Evolutionary conservation across 2,797 vertebrate genomes (phyloP), one percentile per base, ranked within the genome.

Genomic region (Hippoglossus hippoglossus): DNA sequence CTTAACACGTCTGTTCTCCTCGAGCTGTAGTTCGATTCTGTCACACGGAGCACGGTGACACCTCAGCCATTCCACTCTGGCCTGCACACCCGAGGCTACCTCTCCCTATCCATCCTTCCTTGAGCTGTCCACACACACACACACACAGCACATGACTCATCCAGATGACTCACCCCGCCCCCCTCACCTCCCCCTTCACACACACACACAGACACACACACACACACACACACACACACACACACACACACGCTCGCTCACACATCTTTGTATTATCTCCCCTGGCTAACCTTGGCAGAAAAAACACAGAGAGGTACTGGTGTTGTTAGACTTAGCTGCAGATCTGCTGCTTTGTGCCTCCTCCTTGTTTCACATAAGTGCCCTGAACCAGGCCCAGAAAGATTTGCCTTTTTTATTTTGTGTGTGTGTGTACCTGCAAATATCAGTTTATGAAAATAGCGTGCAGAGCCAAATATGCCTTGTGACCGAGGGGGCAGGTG

Each of bases 71-170:
- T 83, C 71, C 52, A 46, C 64, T 63, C 75, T 76, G 79, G 84
- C 79, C 85, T 86, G 81, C 74, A 66, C 83, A 77, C 77, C 81
- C 77, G 70, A 64, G 77, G 61, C 78, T 65, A 67, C 72, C 49
- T 79, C 81, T 81, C 80, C 74, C 72, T 63, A 82, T 87, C 85
- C 83, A 87, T 90, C 79, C 75, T 82, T 86, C 72, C 74, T 77
- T 70, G 79, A 84, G 87, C 81, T 77, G 86, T 89, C 86, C 89
- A 91, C 89, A 31, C 31, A 34, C 85, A 83, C 89, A 91, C 89
- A 93, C 88, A 58, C 55, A 39, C 63, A 46, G 85, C 92, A 92
- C 91, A 95, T 94, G 94, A 95, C 92, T 95, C 94, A 95, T 94
- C 89, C 90, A 90, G 92, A 93, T 95, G 94, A 95, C 92, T 94